phyloP scores from a whole-genome alignment of 92 coral and sea anemone species.

The Pocillopora grandis region DNA sequence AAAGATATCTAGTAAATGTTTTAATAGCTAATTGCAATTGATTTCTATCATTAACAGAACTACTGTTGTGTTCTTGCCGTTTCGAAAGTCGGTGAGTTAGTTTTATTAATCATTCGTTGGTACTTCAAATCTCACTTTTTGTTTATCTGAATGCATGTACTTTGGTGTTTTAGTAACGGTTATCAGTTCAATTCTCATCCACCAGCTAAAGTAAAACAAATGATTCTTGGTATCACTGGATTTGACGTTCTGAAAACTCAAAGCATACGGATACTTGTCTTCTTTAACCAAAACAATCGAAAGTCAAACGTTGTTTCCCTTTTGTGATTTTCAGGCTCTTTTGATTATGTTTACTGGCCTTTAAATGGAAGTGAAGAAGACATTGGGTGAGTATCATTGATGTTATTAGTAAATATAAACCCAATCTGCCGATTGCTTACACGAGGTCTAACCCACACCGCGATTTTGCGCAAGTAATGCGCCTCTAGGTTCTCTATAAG shows the following conservation, averaged over 20 bases:
- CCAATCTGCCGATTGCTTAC: no score
- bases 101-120: neutral
- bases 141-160: neutral
- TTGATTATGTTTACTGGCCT: neutral
- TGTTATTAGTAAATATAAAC: no score
- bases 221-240: no score
- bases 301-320: neutral
- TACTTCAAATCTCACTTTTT: neutral
- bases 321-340: neutral
- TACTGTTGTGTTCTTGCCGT: neutral
- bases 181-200: no score
- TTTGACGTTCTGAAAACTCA: no score
- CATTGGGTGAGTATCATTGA: neutral
- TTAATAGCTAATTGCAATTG: neutral
- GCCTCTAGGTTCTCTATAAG: no score
- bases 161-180: neutral
- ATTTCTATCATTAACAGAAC: neutral
- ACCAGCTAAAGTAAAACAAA: no score
- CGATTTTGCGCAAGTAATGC: no score
- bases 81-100: neutral
- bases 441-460: no score
- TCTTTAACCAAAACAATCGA: neutral
- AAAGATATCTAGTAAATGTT: neutral
- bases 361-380: conserved; percentile 1
- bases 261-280: no score